Conservation (phyloP, 2,888 invertebrate species). For the Cheiracanthium punctorium region DNA sequence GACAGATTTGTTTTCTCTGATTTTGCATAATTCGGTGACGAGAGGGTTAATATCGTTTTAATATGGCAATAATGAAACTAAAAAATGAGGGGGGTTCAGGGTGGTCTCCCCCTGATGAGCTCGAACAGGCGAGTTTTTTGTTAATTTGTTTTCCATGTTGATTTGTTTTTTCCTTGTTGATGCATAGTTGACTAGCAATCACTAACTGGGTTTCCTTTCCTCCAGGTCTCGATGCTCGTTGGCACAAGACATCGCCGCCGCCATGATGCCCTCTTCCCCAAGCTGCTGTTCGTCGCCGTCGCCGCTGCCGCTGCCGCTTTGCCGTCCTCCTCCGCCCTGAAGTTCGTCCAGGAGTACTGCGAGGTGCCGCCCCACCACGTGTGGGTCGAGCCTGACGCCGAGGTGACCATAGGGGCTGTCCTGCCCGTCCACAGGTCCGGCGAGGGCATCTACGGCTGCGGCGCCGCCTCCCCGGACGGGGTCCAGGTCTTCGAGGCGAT, state of each 20-base stretch:
- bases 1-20: too few species aligned
- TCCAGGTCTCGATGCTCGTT: background rate
- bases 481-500: conserved; percentile 63
- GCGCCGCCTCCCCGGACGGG: conserved; percentile 25
- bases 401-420: conserved; percentile 49
- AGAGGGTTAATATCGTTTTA: too few species aligned
- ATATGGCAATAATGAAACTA: too few species aligned
- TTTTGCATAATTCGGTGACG: too few species aligned
- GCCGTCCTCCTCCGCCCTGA: background rate
- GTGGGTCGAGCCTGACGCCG: conserved; percentile 37
- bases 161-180: too few species aligned
- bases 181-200: too few species aligned
- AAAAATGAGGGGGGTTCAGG: too few species aligned
- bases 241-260: background rate
- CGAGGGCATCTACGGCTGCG: conserved; percentile 54
- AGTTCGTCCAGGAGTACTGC: conserved; percentile 21
- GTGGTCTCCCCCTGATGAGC: too few species aligned
- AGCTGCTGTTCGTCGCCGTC: background rate
- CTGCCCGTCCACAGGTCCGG: conserved; percentile 48
- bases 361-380: background rate
- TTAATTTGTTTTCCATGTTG: too few species aligned
- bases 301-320: background rate
- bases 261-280: background rate
- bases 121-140: too few species aligned
- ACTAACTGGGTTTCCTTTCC: too few species aligned